phyloP scores from a whole-genome alignment of 1,140 invertebrate species.

The Drosophila kepulauana region DNA sequence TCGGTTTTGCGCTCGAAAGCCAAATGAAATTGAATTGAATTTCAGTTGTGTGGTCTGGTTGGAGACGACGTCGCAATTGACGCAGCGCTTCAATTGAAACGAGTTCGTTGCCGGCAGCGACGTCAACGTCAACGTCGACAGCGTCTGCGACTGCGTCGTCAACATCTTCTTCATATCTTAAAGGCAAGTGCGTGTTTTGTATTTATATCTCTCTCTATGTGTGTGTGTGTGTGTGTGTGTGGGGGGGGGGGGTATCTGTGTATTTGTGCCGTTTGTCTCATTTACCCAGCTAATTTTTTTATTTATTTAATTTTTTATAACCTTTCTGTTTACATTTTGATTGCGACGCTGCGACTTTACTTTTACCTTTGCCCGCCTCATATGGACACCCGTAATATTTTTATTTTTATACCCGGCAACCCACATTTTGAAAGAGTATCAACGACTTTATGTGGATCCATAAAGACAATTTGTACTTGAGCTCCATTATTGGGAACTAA shows the following conservation, averaged over 20 bases:
- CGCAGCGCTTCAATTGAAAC: conserved; percentile 72
- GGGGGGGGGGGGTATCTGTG: not conserved
- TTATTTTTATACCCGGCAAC: conserved; percentile 23
- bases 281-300: conserved; percentile 66
- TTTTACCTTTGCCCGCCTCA: not conserved
- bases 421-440: not conserved
- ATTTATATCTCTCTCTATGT: conserved; percentile 24
- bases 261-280: conserved; percentile 44
- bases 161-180: conserved; percentile 71
- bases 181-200: not conserved
- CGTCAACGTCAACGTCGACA: conserved; percentile 9
- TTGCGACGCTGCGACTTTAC: conserved; percentile 41
- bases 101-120: conserved; percentile 56
- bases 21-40: conserved; percentile 77
- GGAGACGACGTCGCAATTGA: conserved; percentile 6
- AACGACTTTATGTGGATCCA: not conserved
- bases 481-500: too few relatives aligned
- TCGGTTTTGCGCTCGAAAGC: conserved; percentile 55
- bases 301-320: conserved; percentile 70
- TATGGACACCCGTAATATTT: not conserved
- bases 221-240: conserved; percentile 23
- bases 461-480: too few relatives aligned
- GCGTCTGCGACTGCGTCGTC: conserved; percentile 8
- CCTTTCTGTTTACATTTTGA: conserved; percentile 72
- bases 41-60: conserved; percentile 41